Base-by-base conservation (phyloP, 2,113 vertebrate genomes). In the Carassius carassius region DNA sequence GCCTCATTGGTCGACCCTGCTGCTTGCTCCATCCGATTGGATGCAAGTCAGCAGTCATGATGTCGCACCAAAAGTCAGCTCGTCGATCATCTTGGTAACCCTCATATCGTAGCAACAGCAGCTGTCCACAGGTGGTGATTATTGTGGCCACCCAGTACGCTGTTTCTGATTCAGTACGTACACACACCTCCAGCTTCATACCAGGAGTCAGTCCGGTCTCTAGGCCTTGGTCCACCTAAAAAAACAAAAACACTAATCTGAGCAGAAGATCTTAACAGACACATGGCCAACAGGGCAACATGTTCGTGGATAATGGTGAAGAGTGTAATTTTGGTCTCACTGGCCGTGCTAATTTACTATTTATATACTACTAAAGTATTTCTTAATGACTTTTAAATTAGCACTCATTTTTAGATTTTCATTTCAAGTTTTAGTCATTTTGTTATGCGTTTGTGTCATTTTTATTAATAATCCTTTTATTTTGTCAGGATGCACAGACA, bases 11-110 rank as follows among this genome's bases (percentile, higher is more conserved):
- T 92, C 95, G 97, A 87, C 95, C 93, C 69, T 98, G 97, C 92
- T 98, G 96, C 76, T 95, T 88, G 86, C 97, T 97, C 98, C 98
- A 99, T 78, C 98, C 97, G 8, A 99, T 90, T 23, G 98, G 96
- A 84, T 99, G 98, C 80, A 99, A 94, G 83, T 95, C 95, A 0
- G 98, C 95, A 0, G 97, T 96, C 94, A 97, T 95, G 89, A 99
- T 96, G 91, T 99, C 97, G 65, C 96, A 98, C 98, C 98, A 99
- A 87, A 99, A 99, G 92, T 99, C 98, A 0, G 97, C 96, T 7
- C 95, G 96, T 19, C 98, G 94, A 90, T 99, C 97, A n/a, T 98
- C 97, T 29, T 96, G 95, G 5, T 97, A 99, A 62, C 98, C 98
- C 72, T 97, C 96, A 0, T 99, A 99, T 80, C 98, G 97, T 17